phyloP scores from a whole-genome alignment of 2,888 invertebrate species.

The Alloscopus bannaensis region DNA sequence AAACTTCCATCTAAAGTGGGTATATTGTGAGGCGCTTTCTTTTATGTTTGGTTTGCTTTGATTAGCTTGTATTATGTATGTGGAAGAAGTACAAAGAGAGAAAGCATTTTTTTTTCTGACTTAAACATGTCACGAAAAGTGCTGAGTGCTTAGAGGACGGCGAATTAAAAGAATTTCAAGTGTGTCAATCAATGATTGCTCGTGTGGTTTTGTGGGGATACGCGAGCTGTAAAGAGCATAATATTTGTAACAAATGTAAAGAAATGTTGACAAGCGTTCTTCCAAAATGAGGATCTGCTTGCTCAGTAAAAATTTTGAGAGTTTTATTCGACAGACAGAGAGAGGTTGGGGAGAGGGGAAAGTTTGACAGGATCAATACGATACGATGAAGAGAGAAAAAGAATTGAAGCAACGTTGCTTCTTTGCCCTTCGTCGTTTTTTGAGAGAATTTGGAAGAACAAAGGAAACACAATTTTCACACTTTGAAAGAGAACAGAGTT shows the following conservation, averaged over 20 bases:
- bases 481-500: constrained; percentile 4
- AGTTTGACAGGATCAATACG: constrained; percentile 39
- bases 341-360: constrained; percentile 26
- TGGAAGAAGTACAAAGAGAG: neutral
- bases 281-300: neutral
- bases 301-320: constrained; percentile 11
- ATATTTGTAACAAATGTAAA: too few species aligned
- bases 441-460: constrained; percentile 17
- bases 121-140: too few species aligned
- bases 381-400: constrained; percentile 4
- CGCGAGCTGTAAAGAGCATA: too few species aligned
- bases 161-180: too few species aligned
- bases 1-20: too few species aligned
- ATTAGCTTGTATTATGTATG: constrained; percentile 31
- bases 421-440: neutral
- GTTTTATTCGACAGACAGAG: neutral
- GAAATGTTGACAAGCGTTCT: too few species aligned
- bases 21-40: too few species aligned
- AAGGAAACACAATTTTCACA: constrained; percentile 42
- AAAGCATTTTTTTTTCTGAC: neutral
- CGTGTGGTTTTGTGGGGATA: too few species aligned
- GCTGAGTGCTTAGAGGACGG: too few species aligned
- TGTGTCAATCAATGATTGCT: too few species aligned
- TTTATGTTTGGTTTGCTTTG: constrained; percentile 7
- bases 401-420: neutral